Evolutionary conservation across 2,113 vertebrate species (phyloP).

Genomic region (Nerophis lumbriciformis): DNA sequence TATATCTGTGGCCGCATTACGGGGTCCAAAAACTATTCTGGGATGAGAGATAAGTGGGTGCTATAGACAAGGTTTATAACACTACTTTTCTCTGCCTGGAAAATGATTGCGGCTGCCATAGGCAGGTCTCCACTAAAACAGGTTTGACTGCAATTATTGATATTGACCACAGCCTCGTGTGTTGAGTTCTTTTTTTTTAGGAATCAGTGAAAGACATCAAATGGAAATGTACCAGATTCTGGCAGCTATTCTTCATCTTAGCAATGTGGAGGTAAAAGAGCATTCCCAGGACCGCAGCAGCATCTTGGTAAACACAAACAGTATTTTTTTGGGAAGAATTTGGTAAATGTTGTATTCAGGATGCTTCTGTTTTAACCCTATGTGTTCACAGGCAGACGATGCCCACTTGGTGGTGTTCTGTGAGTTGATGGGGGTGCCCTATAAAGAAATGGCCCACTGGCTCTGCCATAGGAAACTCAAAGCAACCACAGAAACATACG

Average conservation of each 20-base stretch:
- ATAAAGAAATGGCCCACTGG: conserved; percentile 92
- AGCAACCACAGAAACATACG: conserved; percentile 85
- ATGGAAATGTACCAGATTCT: conserved; percentile 90
- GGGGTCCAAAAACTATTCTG: too few relatives aligned
- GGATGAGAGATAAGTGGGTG: too few relatives aligned
- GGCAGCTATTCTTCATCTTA: conserved; percentile 90
- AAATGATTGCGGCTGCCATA: too few relatives aligned
- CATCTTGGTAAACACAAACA: conserved; percentile 74
- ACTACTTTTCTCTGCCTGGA: too few relatives aligned
- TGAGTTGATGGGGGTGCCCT: conserved; percentile 86
- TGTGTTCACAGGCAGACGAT: conserved; percentile 77
- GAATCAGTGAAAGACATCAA: conserved; percentile 84
- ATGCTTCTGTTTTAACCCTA: not conserved
- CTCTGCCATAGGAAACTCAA: conserved; percentile 89
- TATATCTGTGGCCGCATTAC: too few relatives aligned
- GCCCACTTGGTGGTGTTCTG: conserved; percentile 85
- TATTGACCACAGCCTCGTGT: too few relatives aligned
- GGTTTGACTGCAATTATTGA: too few relatives aligned
- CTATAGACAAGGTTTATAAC: too few relatives aligned
- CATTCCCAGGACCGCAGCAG: conserved; percentile 82
- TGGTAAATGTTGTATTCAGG: not conserved
- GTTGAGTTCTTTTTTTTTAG: conserved; percentile 53
- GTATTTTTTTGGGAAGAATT: not conserved
- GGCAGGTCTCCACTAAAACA: too few relatives aligned
- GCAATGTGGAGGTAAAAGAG: conserved; percentile 83